These are phyloP conservation scores for Anniella stebbinsi DNA, from an alignment of 2,797 vertebrate genomes.

Conservation along the genomic window DNA sequence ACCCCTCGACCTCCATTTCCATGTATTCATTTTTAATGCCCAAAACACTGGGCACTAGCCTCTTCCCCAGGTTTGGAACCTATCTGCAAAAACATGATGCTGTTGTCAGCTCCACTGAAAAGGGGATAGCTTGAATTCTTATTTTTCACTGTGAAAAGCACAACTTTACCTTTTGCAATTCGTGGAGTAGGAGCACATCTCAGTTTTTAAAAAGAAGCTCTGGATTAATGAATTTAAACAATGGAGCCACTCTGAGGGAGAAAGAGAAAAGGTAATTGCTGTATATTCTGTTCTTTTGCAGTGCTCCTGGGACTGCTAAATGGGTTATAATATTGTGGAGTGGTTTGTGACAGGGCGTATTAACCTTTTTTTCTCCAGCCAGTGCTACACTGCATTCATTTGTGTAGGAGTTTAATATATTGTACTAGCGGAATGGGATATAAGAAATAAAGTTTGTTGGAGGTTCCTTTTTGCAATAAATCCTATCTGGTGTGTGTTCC, in stretches of 20 bases:
- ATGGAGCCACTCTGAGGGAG: constrained; percentile 1
- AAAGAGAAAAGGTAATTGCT: background rate
- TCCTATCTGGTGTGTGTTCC: background rate
- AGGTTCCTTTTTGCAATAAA: background rate
- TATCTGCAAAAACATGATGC: background rate
- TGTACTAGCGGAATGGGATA: background rate
- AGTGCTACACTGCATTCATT: constrained; percentile 14
- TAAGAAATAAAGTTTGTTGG: background rate
- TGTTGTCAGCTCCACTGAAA: background rate
- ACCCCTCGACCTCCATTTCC: background rate
- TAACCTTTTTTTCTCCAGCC: constrained; percentile 12
- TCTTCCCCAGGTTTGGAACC: background rate
- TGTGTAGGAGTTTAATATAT: constrained; percentile 23
- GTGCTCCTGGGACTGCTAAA: constrained; percentile 23
- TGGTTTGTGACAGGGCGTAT: constrained; percentile 23
- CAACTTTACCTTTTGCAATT: background rate
- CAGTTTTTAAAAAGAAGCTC: background rate
- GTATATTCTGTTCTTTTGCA: constrained; percentile 13
- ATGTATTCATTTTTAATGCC: background rate
- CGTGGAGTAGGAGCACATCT: background rate
- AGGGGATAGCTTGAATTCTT: background rate
- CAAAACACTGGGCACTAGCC: background rate
- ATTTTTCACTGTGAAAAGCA: background rate
- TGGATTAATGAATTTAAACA: constrained; percentile 31
- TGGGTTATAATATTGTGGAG: background rate